A percentile compares a stretch with the other conserved stretches of the same genome.
phyloP scores from a whole-genome alignment of 2,888 invertebrate species.

The Lasioglossum leucozonium region DNA sequence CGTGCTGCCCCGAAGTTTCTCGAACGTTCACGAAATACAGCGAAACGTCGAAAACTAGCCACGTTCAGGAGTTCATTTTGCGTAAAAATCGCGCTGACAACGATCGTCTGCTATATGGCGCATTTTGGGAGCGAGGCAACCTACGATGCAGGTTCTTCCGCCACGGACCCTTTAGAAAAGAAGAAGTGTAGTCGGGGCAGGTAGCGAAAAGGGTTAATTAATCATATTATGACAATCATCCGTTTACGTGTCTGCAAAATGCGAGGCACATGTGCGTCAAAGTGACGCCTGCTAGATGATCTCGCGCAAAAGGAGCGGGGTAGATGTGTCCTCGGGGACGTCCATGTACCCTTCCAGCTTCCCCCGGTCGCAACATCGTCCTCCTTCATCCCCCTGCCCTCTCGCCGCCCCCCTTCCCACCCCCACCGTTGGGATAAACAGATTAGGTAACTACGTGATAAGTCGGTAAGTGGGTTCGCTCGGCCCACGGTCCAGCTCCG shows the following conservation, averaged over 20 bases:
- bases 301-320: conserved; percentile 63
- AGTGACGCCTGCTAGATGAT: conserved; percentile 69
- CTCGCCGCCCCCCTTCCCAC: not conserved
- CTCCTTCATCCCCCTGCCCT: conserved; percentile 38
- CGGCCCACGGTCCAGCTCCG: conserved; percentile 78
- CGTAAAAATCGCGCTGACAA: not conserved
- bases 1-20: not conserved
- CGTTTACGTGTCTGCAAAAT: conserved; percentile 9
- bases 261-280: conserved; percentile 42
- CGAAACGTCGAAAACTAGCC: not conserved
- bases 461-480: conserved; percentile 85
- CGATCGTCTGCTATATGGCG: not conserved
- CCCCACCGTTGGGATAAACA: conserved; percentile 83
- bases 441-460: conserved; percentile 85
- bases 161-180: not conserved
- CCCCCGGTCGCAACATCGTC: conserved; percentile 62
- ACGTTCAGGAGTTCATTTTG: not conserved
- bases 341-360: conserved; percentile 79
- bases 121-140: not conserved
- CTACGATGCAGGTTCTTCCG: not conserved
- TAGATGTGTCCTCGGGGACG: conserved; percentile 78
- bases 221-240: not conserved
- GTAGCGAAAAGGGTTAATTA: conserved; percentile 8
- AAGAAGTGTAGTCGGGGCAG: not conserved
- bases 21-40: not conserved